Conservation (phyloP, 2,888 invertebrate species). For the Caenorhabditis japonica region DNA sequence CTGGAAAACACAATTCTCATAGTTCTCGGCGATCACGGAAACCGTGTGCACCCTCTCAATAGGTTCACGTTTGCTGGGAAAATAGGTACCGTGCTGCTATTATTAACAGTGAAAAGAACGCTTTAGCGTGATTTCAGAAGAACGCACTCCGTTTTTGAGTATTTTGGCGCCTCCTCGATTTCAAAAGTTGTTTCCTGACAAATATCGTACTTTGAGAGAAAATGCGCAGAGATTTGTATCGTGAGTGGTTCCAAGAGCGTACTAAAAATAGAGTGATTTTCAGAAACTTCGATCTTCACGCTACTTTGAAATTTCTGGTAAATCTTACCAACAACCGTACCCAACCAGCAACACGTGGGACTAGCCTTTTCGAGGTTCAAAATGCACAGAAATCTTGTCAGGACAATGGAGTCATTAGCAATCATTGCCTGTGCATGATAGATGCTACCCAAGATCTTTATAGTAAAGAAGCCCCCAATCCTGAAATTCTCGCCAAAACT, state of each 20-base stretch:
- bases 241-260: slow-evolving; percentile 25
- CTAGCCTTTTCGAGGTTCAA: slow-evolving; percentile 51
- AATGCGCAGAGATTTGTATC: slow-evolving; percentile 56
- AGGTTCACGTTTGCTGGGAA: slow-evolving; percentile 55
- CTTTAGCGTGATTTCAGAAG: slow-evolving; percentile 52
- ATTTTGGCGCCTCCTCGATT: slow-evolving; percentile 48
- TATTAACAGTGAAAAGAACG: too few species aligned
- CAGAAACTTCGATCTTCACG: slow-evolving; percentile 62
- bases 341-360: slow-evolving; percentile 34
- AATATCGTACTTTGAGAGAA: slow-evolving; percentile 25
- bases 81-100: slow-evolving; percentile 51
- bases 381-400: slow-evolving; percentile 42
- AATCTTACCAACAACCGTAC: slow-evolving; percentile 1
- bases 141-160: slow-evolving; percentile 56
- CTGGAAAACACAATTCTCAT: slow-evolving; percentile 61
- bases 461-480: slow-evolving; percentile 13
- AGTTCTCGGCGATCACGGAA: slow-evolving; percentile 64
- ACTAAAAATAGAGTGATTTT: too few species aligned
- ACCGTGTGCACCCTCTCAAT: slow-evolving; percentile 55
- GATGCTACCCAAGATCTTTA: slow-evolving; percentile 42
- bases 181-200: slow-evolving; percentile 34
- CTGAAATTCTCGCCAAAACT: neutral
- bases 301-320: slow-evolving; percentile 49
- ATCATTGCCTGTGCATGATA: slow-evolving; percentile 60
- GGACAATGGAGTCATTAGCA: slow-evolving; percentile 52